Evolutionary conservation across 23 tunicate species (phyloP).

Genomic region (Halocynthia aurantium): DNA sequence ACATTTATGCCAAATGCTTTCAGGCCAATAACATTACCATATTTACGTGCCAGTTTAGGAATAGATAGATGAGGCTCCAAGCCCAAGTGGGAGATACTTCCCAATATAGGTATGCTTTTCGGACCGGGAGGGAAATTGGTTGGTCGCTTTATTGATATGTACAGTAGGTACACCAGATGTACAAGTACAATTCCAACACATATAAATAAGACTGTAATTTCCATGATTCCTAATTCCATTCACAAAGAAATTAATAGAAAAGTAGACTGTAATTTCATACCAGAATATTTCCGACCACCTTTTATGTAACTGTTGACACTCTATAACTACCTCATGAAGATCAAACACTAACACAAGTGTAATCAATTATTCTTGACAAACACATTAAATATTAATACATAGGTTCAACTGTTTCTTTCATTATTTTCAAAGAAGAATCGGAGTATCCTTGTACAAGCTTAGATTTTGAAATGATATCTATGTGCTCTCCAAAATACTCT

Average conservation of each 20-base stretch:
- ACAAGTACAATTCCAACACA: too few species aligned
- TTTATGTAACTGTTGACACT: too few species aligned
- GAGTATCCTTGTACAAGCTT: conserved; percentile 65
- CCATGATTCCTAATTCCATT: too few species aligned
- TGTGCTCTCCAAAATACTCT: conserved; percentile 34
- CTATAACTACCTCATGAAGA: too few species aligned
- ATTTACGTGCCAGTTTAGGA: neutral
- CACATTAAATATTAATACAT: too few species aligned
- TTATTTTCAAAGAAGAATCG: conserved; percentile 62
- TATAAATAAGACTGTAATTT: too few species aligned
- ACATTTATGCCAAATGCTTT: neutral
- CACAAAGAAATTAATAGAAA: too few species aligned
- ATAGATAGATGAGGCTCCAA: neutral
- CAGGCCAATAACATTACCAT: conserved; percentile 1
- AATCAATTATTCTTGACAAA: too few species aligned
- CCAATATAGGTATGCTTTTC: conserved; percentile 12
- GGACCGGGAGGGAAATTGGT: conserved; percentile 33
- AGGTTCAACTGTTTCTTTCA: conserved; percentile 13
- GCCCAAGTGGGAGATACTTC: conserved; percentile 7
- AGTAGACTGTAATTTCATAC: too few species aligned
- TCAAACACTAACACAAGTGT: too few species aligned
- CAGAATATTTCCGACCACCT: too few species aligned
- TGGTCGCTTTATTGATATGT: neutral
- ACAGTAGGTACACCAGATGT: neutral
- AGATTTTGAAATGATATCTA: conserved; percentile 69